Conservation (phyloP, 2,888 invertebrate species). For the Cordilura impudica region DNA sequence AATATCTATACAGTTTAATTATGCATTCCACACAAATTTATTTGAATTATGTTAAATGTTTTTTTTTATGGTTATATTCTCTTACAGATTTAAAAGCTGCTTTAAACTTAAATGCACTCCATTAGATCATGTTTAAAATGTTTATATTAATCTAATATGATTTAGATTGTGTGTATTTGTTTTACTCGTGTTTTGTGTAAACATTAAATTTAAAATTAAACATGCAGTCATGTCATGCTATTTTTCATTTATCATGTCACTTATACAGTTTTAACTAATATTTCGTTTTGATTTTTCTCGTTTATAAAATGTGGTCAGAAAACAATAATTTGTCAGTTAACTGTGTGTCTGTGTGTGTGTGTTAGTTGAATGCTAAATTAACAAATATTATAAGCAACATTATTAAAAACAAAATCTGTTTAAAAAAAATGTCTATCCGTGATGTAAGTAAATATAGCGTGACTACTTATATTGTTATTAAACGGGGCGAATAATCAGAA, state of each 20-base stretch:
- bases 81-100: too few relatives aligned
- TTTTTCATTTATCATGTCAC: conserved; percentile 58
- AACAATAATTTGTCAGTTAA: not conserved
- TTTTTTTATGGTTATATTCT: too few relatives aligned
- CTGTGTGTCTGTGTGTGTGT: not conserved
- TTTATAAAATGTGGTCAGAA: conserved; percentile 22
- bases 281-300: conserved; percentile 29
- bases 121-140: too few relatives aligned
- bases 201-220: conserved; percentile 7
- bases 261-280: conserved; percentile 6
- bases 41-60: too few relatives aligned
- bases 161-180: conserved; percentile 12
- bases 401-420: conserved; percentile 64
- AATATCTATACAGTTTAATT: too few relatives aligned
- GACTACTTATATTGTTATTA: conserved; percentile 51
- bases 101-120: too few relatives aligned
- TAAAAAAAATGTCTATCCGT: not conserved
- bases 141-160: not conserved
- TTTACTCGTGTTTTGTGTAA: conserved; percentile 16
- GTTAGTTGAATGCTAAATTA: conserved; percentile 19
- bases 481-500: not conserved
- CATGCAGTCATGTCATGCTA: conserved; percentile 46
- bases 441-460: conserved; percentile 54
- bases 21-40: too few relatives aligned
- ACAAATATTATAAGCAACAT: conserved; percentile 66